Conservation (phyloP, 2,113 vertebrate species). For the Xiphorhynchus elegans region DNA sequence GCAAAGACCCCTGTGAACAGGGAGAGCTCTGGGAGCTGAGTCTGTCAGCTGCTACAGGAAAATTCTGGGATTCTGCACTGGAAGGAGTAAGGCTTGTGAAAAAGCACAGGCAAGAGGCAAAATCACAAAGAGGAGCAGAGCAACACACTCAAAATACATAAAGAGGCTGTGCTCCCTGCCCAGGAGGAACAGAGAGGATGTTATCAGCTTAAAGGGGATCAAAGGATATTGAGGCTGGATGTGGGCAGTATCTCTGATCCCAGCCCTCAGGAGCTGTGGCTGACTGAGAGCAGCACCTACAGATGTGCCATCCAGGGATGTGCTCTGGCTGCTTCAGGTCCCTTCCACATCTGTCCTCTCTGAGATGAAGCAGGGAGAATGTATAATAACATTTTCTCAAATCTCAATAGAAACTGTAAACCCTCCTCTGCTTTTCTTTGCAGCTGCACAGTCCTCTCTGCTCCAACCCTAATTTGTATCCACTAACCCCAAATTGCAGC, state of each 20-base stretch:
- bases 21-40: neutral
- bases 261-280: neutral
- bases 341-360: neutral
- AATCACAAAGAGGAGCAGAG: neutral
- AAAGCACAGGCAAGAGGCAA: neutral
- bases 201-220: constrained; percentile 44
- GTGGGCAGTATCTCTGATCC: neutral
- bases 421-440: neutral
- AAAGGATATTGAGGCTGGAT: constrained; percentile 35
- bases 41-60: neutral
- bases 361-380: neutral
- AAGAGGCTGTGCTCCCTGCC: neutral
- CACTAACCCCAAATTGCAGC: constrained; percentile 40
- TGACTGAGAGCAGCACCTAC: neutral
- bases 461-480: neutral
- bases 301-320: neutral
- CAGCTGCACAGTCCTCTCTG: constrained; percentile 24
- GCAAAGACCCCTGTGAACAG: neutral
- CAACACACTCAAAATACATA: neutral
- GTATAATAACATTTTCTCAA: neutral
- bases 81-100: neutral
- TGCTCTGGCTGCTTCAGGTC: constrained; percentile 6
- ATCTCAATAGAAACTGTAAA: neutral
- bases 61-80: neutral
- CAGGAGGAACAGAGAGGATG: constrained; percentile 21